Base-by-base conservation (phyloP, 2,888 invertebrate genomes). In the Clanis bilineata region DNA sequence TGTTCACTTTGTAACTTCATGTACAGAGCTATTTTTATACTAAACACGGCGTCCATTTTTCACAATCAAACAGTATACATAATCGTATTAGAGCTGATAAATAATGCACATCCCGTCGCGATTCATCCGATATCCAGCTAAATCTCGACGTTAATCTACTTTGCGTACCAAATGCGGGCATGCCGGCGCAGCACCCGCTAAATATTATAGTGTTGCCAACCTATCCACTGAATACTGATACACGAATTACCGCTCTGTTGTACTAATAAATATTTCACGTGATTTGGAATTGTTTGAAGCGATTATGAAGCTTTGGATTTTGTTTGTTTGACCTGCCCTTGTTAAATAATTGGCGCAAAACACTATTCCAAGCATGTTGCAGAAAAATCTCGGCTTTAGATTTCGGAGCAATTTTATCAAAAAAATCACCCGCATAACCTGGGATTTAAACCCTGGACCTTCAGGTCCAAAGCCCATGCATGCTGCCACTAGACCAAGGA, bases 131-230 rank as follows among this genome's bases (percentile, higher is more conserved):
- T 51, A 51, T 28, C 47, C 28, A 63, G 70, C 74, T 72, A 71
- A 74, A 71, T 68, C 68, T 62, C 64, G 44, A 10, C 55, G 62
- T 69, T 77, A 77, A 77, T 77, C 75, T 63, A 75, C 64, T 77
- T 77, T 76, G 70, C 66, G 64, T 70, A 72, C 63, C 70, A 71
- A 73, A 73, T 71, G 73, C 73, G 70, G 75, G 69, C 36, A 36
- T 36, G 36, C 66, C 73, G 70, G 60, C 66, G 68, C 43, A 56
- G 67, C 43, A 56, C 9, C 47, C 59, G 57, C 63, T 76, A 68
- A 77, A 77, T 77, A 76, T 76, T 77, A 75, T 64, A 77, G 21
- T 5, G 41, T 18, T 41, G n/a, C n/a, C n/a, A n/a, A n/a, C n/a
- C n/a, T n/a, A 7, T 10, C 3, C 1, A 3, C 15, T 41, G 12